phyloP scores from a whole-genome alignment of 2,113 vertebrate genomes.

The Muntiacus reevesi region DNA sequence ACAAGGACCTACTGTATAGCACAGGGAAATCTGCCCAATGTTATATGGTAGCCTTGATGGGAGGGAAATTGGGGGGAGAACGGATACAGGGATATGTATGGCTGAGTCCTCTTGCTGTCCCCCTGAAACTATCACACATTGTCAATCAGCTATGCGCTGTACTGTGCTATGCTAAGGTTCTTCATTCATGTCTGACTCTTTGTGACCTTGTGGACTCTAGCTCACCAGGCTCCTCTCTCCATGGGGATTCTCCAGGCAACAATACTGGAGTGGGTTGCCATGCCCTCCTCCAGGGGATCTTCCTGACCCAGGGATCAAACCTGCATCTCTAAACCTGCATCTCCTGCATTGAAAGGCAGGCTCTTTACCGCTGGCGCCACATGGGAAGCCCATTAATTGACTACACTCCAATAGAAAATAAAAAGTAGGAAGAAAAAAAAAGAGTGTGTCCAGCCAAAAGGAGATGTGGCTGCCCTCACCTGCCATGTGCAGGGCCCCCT shows the following conservation, averaged over 20 bases:
- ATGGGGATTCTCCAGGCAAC: background rate
- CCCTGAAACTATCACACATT: background rate
- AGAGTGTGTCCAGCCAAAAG: background rate
- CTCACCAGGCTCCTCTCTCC: background rate
- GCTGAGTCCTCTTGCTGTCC: background rate
- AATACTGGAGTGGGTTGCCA: background rate
- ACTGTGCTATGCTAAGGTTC: background rate
- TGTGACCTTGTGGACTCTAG: background rate
- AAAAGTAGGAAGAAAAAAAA: background rate
- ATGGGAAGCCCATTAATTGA: background rate
- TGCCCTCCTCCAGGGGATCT: background rate
- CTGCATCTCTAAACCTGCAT: background rate
- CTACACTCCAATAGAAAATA: background rate
- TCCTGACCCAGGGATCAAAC: background rate
- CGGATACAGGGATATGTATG: background rate
- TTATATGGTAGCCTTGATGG: background rate
- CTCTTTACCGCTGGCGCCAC: background rate
- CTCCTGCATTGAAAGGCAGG: background rate
- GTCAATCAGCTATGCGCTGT: background rate
- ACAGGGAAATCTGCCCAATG: background rate
- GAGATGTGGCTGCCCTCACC: background rate
- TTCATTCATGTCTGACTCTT: background rate
- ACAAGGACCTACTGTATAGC: background rate
- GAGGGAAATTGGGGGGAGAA: background rate
- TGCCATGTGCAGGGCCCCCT: background rate